These are phyloP conservation scores for Notodonta ziczac DNA, from an alignment of 2,888 invertebrate genomes.

Conservation along the genomic window DNA sequence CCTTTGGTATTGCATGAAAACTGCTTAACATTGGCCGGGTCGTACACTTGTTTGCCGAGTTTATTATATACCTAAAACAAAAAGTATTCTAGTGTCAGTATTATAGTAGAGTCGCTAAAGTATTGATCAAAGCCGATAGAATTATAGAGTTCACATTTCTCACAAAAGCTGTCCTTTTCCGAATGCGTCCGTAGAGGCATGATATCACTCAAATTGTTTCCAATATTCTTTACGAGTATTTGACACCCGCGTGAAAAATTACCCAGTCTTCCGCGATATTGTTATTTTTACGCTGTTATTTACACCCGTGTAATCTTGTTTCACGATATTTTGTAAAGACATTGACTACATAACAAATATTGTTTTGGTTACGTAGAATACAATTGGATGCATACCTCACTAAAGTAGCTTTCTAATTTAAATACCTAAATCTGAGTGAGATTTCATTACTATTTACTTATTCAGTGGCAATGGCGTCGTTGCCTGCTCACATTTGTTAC, in stretches of 20 bases:
- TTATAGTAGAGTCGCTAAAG: neutral
- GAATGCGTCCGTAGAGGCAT: conserved; percentile 60
- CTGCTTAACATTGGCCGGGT: too few species aligned
- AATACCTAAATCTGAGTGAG: too few species aligned
- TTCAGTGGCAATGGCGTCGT: too few species aligned
- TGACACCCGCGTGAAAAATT: conserved; percentile 77
- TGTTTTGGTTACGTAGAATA: neutral
- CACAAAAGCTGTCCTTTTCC: conserved; percentile 47
- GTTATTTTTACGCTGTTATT: conserved; percentile 63
- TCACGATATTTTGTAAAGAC: conserved; percentile 18
- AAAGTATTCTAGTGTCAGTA: too few species aligned
- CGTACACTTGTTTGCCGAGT: too few species aligned
- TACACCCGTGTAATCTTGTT: conserved; percentile 42
- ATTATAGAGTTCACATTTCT: conserved; percentile 59
- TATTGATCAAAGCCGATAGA: conserved; percentile 30
- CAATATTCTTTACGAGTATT: conserved; percentile 78
- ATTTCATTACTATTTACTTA: too few species aligned
- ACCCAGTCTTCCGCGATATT: conserved; percentile 63
- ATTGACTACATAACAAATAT: neutral
- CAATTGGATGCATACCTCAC: too few species aligned
- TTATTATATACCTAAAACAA: too few species aligned
- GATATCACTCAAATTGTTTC: conserved; percentile 79
- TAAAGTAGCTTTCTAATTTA: too few species aligned
- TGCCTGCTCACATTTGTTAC: too few species aligned
- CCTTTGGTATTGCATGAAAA: too few species aligned